Evolutionary conservation across 2,888 invertebrate species (phyloP), one percentile per base, ranked within the genome.

Genomic region (Arrhopalites spinosus): DNA sequence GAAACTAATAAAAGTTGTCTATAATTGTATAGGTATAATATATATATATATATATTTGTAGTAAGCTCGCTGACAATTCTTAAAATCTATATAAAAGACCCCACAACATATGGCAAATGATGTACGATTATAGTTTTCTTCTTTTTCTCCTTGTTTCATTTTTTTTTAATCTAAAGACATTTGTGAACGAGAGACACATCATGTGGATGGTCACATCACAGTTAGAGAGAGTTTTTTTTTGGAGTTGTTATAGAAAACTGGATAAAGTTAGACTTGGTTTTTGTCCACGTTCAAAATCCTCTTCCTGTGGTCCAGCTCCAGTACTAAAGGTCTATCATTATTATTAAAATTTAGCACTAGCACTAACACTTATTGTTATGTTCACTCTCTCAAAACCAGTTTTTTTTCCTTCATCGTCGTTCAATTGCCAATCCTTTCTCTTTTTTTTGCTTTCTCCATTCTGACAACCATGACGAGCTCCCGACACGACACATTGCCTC

Each of bases 361-460:
- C 70, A 70, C 70, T 56, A 53, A 56, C 30, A 56, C 70, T 70
- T 70, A 56, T 20, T 56, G 29, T 70, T 56, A 70, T 70, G 56
- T 70, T 70, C 56, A 70, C 36, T 56, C 45, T 66, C 23, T n/a
- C 8, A 5, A 8, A 11, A 1, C 3, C 2, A 23, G 2, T 66
- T 36, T 17, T 17, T 17, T 30, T 29, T 13, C 29, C 36, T 17
- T 30, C 17, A n/a, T 64, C 15, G 11, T 2, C n/a, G 7, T n/a
- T 29, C n/a, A 13, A n/a, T 30, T 64, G n/a, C 3, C n/a, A 27
- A 17, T n/a, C 2, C 25, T 5, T 25, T 59, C 25, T 23, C 13
- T 59, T 59, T 61, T 27, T 15, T 61, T 1, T 27, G 5, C 11
- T 30, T 30, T 64, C 36, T 64, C n/a, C 11, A 59, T 13, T 20